Conservation (phyloP, 2,888 invertebrate genomes). For the Herminia tarsipennalis region DNA sequence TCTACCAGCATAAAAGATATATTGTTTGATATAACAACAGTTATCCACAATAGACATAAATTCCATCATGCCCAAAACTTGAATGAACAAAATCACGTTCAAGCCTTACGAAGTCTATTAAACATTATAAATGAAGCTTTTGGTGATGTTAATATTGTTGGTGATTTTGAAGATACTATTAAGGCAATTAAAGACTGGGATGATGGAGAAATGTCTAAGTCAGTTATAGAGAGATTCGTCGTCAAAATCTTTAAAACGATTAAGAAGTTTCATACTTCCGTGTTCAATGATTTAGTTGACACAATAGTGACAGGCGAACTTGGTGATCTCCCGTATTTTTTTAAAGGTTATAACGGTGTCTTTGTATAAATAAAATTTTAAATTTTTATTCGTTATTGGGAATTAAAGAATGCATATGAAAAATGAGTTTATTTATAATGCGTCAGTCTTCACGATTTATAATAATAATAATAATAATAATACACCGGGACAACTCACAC, state of each 20-base stretch:
- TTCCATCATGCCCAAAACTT: too few species aligned
- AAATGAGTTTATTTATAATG: too few species aligned
- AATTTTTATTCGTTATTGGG: too few species aligned
- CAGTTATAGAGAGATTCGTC: background rate
- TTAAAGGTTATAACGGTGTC: too few species aligned
- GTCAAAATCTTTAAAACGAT: background rate
- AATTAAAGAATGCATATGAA: too few species aligned
- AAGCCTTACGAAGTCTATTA: background rate
- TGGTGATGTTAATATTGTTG: background rate
- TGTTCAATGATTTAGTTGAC: background rate
- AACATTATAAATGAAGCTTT: conserved; percentile 2
- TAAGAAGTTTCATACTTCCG: background rate
- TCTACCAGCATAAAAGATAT: background rate
- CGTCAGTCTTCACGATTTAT: too few species aligned
- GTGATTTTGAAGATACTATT: background rate
- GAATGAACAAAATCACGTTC: too few species aligned
- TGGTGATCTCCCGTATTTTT: too few species aligned
- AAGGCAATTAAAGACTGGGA: background rate
- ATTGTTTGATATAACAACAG: background rate
- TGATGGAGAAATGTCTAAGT: background rate
- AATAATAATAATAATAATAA: too few species aligned
- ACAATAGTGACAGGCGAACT: background rate
- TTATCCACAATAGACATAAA: too few species aligned
- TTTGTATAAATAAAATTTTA: too few species aligned
- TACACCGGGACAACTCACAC: too few species aligned